Percentiles rank a stretch among this genome's conserved stretches.
These are phyloP conservation scores for Philopedon plagiatum DNA, from an alignment of 2,888 invertebrate genomes.

Conservation along the genomic window DNA sequence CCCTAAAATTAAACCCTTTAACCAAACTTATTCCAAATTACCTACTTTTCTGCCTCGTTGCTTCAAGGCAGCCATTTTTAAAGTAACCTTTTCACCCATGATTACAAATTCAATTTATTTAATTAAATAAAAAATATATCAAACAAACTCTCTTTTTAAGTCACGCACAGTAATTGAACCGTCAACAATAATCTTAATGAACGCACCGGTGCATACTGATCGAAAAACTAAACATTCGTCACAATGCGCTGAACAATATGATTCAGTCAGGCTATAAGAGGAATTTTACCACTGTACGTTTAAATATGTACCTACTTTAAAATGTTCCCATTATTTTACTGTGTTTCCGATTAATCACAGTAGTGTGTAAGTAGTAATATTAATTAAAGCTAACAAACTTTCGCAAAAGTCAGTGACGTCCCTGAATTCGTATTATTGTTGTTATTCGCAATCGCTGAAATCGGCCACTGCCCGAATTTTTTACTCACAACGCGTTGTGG, in stretches of 20 bases:
- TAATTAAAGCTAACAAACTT: background rate
- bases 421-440: too few relatives aligned
- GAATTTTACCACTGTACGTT: slow-evolving; percentile 12
- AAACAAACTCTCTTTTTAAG: background rate
- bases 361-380: too few relatives aligned
- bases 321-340: background rate
- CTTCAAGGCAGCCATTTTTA: slow-evolving; percentile 59
- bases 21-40: slow-evolving; percentile 11
- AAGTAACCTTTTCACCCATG: slow-evolving; percentile 60
- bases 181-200: slow-evolving; percentile 25
- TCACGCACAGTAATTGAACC: slow-evolving; percentile 17
- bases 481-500: too few relatives aligned
- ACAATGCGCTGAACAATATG: slow-evolving; percentile 13
- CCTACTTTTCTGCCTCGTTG: slow-evolving; percentile 61
- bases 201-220: slow-evolving; percentile 38
- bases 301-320: background rate
- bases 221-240: slow-evolving; percentile 21
- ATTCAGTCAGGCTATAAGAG: slow-evolving; percentile 6
- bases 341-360: slow-evolving; percentile 9
- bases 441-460: too few relatives aligned
- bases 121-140: background rate
- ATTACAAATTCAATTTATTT: background rate
- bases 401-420: too few relatives aligned
- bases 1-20: too few relatives aligned
- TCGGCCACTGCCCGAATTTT: too few relatives aligned